Evolutionary conservation across 1,140 invertebrate genomes (phyloP), one percentile per base, ranked within the genome.

Genomic region (Andrena cerasifolii): DNA sequence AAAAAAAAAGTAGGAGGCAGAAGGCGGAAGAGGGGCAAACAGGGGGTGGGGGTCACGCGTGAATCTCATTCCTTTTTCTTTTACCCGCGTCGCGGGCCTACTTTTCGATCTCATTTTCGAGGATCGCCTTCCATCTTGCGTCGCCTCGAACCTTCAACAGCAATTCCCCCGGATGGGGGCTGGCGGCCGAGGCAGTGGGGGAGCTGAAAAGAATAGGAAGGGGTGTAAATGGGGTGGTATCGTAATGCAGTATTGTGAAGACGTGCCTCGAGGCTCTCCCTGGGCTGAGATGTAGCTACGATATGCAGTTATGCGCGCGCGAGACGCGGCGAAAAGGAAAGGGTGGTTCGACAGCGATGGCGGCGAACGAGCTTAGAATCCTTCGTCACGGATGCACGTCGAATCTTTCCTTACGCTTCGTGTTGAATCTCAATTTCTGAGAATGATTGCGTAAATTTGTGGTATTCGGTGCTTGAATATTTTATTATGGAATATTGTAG

Each of bases 211-310:
- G 51, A 68, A 65, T 66, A 49, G 56, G 36, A 24, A 58, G 56
- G 63, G 47, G 54, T 28, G 63, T 10, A n/a, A 67, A 68, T 67
- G 77, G 54, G 61, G 61, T 67, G 77, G 84, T 88, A 88, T 83
- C 82, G 80, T 89, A 87, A 89, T 90, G 85, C 82, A 80, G 82
- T 87, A 89, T 89, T 87, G 85, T 85, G 62, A 68, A 73, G 74
- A 83, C 80, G 76, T 84, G 84, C 83, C 86, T 80, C 45, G 84
- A 79, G 86, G 84, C 56, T 78, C 61, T 61, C 45, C 16, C 40
- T 43, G 40, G 53, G 72, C 78, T 76, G 77, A 85, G 86, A 85
- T 86, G 72, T 83, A 79, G 54, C 81, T 51, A 31, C 59, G 77
- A 71, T 62, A 68, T 80, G 79, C 73, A 84, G 82, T 83, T 85